These are phyloP conservation scores for Penaeus monodon DNA, from an alignment of 2,888 invertebrate species.

Conservation along the genomic window DNA sequence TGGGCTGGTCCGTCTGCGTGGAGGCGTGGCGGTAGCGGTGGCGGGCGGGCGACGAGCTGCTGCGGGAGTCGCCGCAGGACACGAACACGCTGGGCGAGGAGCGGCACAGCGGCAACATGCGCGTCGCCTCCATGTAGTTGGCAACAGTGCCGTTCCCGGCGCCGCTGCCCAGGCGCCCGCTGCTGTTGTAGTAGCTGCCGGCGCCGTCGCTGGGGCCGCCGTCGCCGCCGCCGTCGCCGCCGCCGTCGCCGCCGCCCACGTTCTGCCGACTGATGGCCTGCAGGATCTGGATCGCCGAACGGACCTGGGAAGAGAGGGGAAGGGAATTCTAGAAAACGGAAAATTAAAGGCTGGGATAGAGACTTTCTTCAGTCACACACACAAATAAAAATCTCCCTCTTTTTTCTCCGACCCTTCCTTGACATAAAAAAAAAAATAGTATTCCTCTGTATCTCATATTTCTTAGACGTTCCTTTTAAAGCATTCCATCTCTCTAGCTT, in stretches of 20 bases:
- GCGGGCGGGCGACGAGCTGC: slow-evolving; percentile 19
- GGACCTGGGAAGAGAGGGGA: slow-evolving; percentile 55
- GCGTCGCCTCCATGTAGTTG: slow-evolving; percentile 40
- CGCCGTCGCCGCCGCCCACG: slow-evolving; percentile 42
- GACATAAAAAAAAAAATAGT: too few relatives aligned
- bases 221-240: slow-evolving; percentile 44
- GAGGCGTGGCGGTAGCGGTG: slow-evolving; percentile 42
- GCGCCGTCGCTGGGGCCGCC: slow-evolving; percentile 34
- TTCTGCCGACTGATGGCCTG: slow-evolving; percentile 56
- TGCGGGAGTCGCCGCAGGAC: slow-evolving; percentile 28
- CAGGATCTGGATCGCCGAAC: slow-evolving; percentile 61
- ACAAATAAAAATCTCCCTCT: background rate
- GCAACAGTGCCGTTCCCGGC: background rate
- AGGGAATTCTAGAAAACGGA: background rate
- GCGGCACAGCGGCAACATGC: slow-evolving; percentile 44
- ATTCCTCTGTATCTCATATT: too few relatives aligned
- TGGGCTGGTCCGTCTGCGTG: slow-evolving; percentile 64
- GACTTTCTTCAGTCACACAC: background rate
- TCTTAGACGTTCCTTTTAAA: too few relatives aligned
- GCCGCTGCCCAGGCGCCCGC: slow-evolving; percentile 3
- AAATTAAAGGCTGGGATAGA: too few relatives aligned
- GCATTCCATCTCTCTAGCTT: too few relatives aligned
- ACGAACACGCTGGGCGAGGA: slow-evolving; percentile 63
- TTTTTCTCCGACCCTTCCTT: background rate
- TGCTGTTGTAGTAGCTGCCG: slow-evolving; percentile 24